Base-by-base conservation (phyloP, 1,140 invertebrate species). In the Atta colombica region DNA sequence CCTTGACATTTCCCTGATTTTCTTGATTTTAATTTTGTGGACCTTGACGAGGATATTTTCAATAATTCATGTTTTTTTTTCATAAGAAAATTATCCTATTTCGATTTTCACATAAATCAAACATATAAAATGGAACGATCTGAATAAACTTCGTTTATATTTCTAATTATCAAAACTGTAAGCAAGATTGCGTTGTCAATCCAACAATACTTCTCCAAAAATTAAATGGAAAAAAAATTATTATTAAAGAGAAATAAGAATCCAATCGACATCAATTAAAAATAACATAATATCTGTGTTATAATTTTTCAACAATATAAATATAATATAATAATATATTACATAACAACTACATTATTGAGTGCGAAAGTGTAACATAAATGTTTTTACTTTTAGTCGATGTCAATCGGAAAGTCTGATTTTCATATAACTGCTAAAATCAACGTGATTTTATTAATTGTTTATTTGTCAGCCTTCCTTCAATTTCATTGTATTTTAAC, bases 11-110 rank as follows among this genome's bases (percentile, higher is more conserved):
- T 39, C 0, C 35, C 0, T 39, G 35, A 39, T 39, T 39, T 39
- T 39, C 1, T 7, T 39, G 6, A 39, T 39, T 39, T 39, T 7
- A 39, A 8, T 39, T 39, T 39, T 39, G 0, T 39, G 0, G 0
- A 39, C 6, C 35, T 0, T 39, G 35, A 39, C 6, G 35, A 39
- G 6, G 31, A 35, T 35, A 0, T 35, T 35, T 35, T 35, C 31
- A 35, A 35, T 35, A 61, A 84, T 84, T 87, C 66, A 51, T 55
- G 7, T 65, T 53, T 8, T 39, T 8, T 39, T n/a, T 85, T 80
- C 84, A 53, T 39, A 39, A 39, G 28, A 89, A 66, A 21, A 49
- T 74, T 77, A 84, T 55, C 28, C n/a, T 45, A 28, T 21, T 25
- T 77, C 14, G 75, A 35, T 78, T 78, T 10, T 31, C 25, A 8